These are phyloP conservation scores for Drosophila yakuba DNA, from an alignment of 1,140 invertebrate genomes.

Conservation along the genomic window DNA sequence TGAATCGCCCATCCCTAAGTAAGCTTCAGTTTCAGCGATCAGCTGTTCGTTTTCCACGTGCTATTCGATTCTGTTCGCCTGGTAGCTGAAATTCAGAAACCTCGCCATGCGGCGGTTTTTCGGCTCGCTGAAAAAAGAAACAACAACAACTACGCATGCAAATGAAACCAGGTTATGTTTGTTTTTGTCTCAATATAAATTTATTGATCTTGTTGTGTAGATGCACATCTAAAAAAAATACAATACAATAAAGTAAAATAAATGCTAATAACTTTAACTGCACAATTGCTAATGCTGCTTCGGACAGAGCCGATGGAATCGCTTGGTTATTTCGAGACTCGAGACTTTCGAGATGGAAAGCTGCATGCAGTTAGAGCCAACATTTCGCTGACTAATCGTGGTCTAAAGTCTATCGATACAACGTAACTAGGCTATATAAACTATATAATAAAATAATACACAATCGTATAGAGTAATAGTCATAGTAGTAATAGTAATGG, in stretches of 20 bases:
- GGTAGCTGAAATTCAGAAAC: too few species aligned
- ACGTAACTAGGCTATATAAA: conserved; percentile 15
- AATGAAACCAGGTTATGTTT: background rate
- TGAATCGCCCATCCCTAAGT: too few species aligned
- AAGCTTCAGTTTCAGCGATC: too few species aligned
- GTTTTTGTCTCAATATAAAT: conserved; percentile 28
- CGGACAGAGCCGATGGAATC: conserved; percentile 5
- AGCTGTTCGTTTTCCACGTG: too few species aligned
- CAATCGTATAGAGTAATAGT: conserved; percentile 37
- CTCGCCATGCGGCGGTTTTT: too few species aligned
- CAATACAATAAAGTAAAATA: conserved; percentile 26
- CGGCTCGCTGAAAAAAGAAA: too few species aligned
- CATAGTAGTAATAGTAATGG: conserved; percentile 6
- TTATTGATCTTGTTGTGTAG: conserved; percentile 41
- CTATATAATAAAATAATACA: conserved; percentile 33
- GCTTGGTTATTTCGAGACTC: conserved; percentile 2
- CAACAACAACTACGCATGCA: background rate
- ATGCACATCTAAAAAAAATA: conserved; percentile 28
- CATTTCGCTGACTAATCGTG: conserved; percentile 36
- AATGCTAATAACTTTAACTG: conserved; percentile 32
- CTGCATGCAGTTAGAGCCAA: conserved; percentile 22
- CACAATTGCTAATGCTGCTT: conserved; percentile 4
- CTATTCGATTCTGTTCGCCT: too few species aligned
- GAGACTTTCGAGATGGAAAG: too few species aligned
- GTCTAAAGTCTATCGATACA: conserved; percentile 29